These are phyloP conservation scores for Hyppa rectilinea DNA, from an alignment of 2,888 invertebrate species.

Conservation along the genomic window DNA sequence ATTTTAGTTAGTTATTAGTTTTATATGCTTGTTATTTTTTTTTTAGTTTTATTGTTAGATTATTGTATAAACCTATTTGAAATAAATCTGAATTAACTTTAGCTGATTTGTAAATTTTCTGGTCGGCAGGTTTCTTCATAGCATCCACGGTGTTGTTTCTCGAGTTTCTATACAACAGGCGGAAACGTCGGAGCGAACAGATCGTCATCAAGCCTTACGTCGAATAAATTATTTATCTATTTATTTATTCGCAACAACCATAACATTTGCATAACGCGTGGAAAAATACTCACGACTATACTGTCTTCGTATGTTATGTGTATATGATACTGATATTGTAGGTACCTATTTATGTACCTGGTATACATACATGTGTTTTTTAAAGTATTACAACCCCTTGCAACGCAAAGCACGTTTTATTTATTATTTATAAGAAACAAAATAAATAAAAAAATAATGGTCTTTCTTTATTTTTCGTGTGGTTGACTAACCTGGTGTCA, in stretches of 20 bases:
- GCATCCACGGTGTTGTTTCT: conserved; percentile 80
- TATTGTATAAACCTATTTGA: no score
- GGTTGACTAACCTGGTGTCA: no score
- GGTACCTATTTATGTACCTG: conserved; percentile 1
- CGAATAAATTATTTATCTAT: conserved; percentile 80
- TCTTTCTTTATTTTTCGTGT: no score
- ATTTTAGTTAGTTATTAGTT: no score
- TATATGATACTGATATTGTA: not conserved
- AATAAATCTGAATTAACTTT: no score
- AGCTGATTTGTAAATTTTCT: not conserved
- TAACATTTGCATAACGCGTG: conserved; percentile 40
- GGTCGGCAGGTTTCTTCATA: conserved; percentile 80
- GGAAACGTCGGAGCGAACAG: conserved; percentile 78
- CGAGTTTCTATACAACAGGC: conserved; percentile 81
- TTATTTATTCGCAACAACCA: conserved; percentile 25
- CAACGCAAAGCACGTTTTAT: not conserved
- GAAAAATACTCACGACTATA: conserved; percentile 50
- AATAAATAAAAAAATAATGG: not conserved
- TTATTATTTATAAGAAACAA: not conserved
- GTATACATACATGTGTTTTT: not conserved
- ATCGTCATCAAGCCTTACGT: conserved; percentile 86
- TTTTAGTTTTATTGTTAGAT: no score
- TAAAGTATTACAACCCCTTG: conserved; percentile 10
- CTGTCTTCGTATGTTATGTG: not conserved
- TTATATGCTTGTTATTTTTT: no score